These are phyloP conservation scores for Tolypeutes matacus DNA, from an alignment of 2,797 vertebrate species.

Conservation along the genomic window DNA sequence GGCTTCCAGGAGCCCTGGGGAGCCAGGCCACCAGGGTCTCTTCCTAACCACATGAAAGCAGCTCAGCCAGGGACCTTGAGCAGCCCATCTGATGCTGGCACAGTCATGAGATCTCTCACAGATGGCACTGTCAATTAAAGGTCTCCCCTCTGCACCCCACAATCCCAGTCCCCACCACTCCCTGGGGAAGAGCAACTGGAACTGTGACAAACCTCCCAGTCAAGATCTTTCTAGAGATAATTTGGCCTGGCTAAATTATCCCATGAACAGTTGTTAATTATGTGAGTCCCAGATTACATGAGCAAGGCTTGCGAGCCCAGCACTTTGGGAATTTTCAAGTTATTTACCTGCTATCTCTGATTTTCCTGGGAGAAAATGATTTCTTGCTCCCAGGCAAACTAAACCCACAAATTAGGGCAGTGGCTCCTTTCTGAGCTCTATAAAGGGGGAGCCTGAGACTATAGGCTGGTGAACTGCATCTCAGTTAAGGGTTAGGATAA, in stretches of 20 bases:
- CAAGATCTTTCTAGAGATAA: constrained; percentile 77
- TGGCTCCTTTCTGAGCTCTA: constrained; percentile 67
- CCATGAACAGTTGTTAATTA: constrained; percentile 34
- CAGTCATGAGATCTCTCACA: constrained; percentile 34
- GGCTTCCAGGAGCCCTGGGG: constrained; percentile 51
- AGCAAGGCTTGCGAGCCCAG: constrained; percentile 75
- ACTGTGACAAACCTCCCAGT: constrained; percentile 59
- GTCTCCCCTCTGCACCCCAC: not conserved
- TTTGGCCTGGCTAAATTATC: constrained; percentile 60
- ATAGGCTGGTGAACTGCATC: not conserved
- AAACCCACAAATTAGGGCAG: constrained; percentile 77
- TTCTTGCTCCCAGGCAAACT: constrained; percentile 82
- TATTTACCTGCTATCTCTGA: constrained; percentile 76
- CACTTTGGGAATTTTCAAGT: constrained; percentile 72
- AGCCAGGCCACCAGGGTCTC: not conserved
- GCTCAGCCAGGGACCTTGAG: not conserved
- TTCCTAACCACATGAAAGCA: constrained; percentile 76
- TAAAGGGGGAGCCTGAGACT: constrained; percentile 66
- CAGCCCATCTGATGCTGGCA: constrained; percentile 70
- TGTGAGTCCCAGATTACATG: constrained; percentile 78
- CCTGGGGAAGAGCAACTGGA: not conserved
- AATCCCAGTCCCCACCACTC: not conserved
- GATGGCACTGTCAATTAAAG: constrained; percentile 70
- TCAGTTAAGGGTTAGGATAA: not conserved
- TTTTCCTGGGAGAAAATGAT: constrained; percentile 78